Conservation (phyloP, 2,113 vertebrate genomes). For the Tor tambroides region DNA sequence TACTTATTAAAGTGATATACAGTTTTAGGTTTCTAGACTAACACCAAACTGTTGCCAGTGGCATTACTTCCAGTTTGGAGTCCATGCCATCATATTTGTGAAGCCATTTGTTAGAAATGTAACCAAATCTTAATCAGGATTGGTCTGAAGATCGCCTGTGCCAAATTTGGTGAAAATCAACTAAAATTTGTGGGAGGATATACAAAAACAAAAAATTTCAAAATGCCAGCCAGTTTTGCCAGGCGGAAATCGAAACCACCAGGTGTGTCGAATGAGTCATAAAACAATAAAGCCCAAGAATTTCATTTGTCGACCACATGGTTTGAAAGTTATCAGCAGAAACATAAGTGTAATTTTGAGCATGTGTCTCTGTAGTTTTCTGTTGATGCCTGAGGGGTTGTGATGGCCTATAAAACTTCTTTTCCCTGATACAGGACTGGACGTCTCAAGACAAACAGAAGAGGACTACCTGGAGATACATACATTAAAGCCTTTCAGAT, state of each 20-base stretch:
- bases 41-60: neutral
- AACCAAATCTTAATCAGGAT: neutral
- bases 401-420: slow-evolving; percentile 51
- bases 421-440: slow-evolving; percentile 21
- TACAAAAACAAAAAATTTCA: neutral
- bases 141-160: neutral
- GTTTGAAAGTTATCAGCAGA: slow-evolving; percentile 6
- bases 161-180: neutral
- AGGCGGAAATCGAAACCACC: neutral
- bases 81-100: neutral
- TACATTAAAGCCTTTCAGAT: slow-evolving; percentile 43
- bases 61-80: neutral
- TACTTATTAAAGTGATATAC: neutral
- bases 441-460: slow-evolving; percentile 2
- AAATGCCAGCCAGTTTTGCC: neutral
- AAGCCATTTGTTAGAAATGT: neutral
- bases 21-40: neutral
- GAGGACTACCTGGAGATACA: slow-evolving; percentile 37
- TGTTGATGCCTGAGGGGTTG: slow-evolving; percentile 40
- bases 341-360: slow-evolving; percentile 36
- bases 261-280: neutral
- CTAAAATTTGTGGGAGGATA: neutral
- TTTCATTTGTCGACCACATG: slow-evolving; percentile 1
- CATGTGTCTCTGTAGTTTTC: slow-evolving; percentile 38
- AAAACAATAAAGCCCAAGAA: neutral